Conservation (phyloP, 2,888 invertebrate species). For the Tipula confusa region DNA sequence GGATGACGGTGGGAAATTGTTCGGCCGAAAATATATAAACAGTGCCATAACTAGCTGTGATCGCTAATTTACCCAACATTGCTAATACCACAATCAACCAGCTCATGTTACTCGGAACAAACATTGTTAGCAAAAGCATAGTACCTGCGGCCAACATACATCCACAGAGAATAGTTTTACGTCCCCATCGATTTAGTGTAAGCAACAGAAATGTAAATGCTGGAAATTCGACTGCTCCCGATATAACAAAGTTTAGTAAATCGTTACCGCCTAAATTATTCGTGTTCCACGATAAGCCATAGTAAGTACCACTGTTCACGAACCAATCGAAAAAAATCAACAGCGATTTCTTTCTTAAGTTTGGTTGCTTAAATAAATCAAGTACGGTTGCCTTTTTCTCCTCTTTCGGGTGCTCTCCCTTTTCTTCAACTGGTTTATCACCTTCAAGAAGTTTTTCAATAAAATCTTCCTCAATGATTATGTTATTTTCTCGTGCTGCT, state of each 20-base stretch:
- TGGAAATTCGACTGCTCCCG: slow-evolving; percentile 72
- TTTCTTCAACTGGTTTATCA: slow-evolving; percentile 40
- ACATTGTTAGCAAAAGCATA: slow-evolving; percentile 55
- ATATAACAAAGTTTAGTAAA: slow-evolving; percentile 68
- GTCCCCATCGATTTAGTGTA: slow-evolving; percentile 65
- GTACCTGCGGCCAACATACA: slow-evolving; percentile 63
- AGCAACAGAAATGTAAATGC: slow-evolving; percentile 63
- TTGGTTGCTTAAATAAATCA: slow-evolving; percentile 61
- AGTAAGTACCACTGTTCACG: slow-evolving; percentile 72
- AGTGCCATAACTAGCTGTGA: slow-evolving; percentile 69
- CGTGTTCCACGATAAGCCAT: slow-evolving; percentile 72
- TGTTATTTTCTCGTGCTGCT: slow-evolving; percentile 63
- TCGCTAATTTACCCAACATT: slow-evolving; percentile 68
- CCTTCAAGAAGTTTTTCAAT: slow-evolving; percentile 54
- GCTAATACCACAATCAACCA: slow-evolving; percentile 59
- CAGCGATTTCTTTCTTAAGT: slow-evolving; percentile 60
- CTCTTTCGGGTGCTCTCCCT: slow-evolving; percentile 39
- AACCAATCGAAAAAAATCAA: slow-evolving; percentile 73
- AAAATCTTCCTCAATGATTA: slow-evolving; percentile 54
- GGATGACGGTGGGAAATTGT: slow-evolving; percentile 69
- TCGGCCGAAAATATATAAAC: slow-evolving; percentile 70
- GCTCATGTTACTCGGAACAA: slow-evolving; percentile 54
- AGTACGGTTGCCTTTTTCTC: slow-evolving; percentile 49
- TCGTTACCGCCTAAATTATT: slow-evolving; percentile 67
- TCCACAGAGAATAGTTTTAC: slow-evolving; percentile 63